A percentile compares a stretch with the other conserved stretches of the same genome.
These are phyloP conservation scores for Coelopa frigida DNA, from an alignment of 1,140 invertebrate species.

Conservation along the genomic window DNA sequence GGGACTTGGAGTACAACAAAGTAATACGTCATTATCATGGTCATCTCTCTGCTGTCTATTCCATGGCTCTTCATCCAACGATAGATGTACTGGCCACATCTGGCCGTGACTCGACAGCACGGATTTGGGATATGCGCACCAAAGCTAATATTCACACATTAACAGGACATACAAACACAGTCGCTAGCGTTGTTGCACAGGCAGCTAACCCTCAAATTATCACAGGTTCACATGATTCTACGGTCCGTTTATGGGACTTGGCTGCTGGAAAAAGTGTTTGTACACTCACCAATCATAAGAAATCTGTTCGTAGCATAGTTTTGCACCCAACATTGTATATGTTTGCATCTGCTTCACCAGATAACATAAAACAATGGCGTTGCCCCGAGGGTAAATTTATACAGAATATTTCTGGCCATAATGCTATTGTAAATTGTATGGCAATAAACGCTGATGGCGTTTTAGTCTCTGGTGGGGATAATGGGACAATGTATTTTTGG, in stretches of 20 bases:
- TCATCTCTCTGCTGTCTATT: conserved; percentile 95
- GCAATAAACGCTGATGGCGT: conserved; percentile 92
- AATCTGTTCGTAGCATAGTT: conserved; percentile 86
- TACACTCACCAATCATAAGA: conserved; percentile 98
- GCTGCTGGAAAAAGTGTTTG: conserved; percentile 90
- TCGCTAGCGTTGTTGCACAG: conserved; percentile 90
- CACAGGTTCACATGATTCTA: conserved; percentile 76
- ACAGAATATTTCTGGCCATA: conserved; percentile 95
- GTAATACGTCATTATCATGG: conserved; percentile 98
- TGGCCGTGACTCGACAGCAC: conserved; percentile 88
- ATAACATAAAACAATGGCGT: conserved; percentile 99
- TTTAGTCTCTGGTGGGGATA: conserved; percentile 95
- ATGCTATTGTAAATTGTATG: conserved; percentile 95
- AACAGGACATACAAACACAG: conserved; percentile 94
- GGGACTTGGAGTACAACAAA: conserved; percentile 99
- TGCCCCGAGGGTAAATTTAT: conserved; percentile 98
- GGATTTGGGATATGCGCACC: conserved; percentile 98
- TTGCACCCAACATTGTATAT: conserved; percentile 91
- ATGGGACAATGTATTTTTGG: conserved; percentile 98
- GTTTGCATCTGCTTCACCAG: conserved; percentile 95
- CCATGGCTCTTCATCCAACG: conserved; percentile 87
- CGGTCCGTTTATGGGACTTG: conserved; percentile 93
- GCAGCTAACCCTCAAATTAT: conserved; percentile 86
- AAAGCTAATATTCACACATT: conserved; percentile 98
- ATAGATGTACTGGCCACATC: conserved; percentile 93